Percentiles rank a stretch among this genome's conserved stretches.
These are phyloP conservation scores for Centropus unirufus DNA, from an alignment of 2,113 vertebrate genomes.

Conservation along the genomic window DNA sequence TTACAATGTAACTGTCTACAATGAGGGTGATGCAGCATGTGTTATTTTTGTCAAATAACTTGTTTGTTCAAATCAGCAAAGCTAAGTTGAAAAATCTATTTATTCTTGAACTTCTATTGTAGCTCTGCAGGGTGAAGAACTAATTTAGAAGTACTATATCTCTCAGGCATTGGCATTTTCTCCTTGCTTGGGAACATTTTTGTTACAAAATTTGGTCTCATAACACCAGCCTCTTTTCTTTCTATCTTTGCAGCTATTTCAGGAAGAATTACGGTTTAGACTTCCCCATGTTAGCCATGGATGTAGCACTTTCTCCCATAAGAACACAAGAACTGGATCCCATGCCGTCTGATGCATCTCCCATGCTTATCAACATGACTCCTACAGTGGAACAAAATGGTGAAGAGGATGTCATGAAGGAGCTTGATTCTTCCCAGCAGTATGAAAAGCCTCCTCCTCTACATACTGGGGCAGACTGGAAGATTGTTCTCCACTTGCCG, in stretches of 20 bases:
- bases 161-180: neutral
- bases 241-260: constrained; percentile 75
- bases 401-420: constrained; percentile 68
- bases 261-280: constrained; percentile 70
- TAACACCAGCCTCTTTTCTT: constrained; percentile 39
- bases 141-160: neutral
- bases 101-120: neutral
- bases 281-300: constrained; percentile 81
- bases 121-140: neutral
- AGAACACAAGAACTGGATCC: constrained; percentile 78
- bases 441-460: constrained; percentile 91
- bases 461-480: constrained; percentile 95
- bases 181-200: neutral
- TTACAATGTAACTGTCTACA: neutral
- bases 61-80: neutral
- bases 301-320: constrained; percentile 82
- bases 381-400: constrained; percentile 79
- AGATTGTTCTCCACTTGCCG: constrained; percentile 95
- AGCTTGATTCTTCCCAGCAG: constrained; percentile 75
- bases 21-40: neutral
- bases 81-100: neutral
- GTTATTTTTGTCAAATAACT: neutral
- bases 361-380: constrained; percentile 89
- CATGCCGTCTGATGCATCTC: constrained; percentile 82
- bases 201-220: constrained; percentile 11